These are phyloP conservation scores for Lipophrys pholis DNA, from an alignment of 2,113 vertebrate species.

Conservation along the genomic window DNA sequence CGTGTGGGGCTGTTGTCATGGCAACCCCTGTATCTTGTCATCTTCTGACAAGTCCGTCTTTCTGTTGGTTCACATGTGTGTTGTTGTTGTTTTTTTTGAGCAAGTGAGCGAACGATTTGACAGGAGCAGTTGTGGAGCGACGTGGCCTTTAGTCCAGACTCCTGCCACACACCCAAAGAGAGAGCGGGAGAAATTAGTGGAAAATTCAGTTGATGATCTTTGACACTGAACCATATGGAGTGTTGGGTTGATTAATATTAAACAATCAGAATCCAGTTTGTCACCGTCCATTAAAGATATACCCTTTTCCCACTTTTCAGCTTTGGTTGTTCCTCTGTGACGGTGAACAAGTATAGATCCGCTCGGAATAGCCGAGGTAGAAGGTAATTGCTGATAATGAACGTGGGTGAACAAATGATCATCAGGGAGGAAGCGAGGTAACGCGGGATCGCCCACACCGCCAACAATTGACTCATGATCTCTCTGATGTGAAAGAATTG, in stretches of 20 bases:
- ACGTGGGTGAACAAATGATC: conserved; percentile 25
- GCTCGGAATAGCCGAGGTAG: not conserved
- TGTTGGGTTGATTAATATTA: conserved; percentile 3
- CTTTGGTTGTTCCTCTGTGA: not conserved
- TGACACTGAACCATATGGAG: too few species aligned
- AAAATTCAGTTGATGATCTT: too few species aligned
- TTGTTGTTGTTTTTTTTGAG: conserved; percentile 25
- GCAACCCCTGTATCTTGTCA: conserved; percentile 61
- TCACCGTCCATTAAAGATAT: not conserved
- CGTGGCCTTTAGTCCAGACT: conserved; percentile 19
- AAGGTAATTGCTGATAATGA: not conserved
- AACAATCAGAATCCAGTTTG: not conserved
- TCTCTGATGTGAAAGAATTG: not conserved
- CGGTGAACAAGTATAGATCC: not conserved
- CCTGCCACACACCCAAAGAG: not conserved
- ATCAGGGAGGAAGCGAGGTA: conserved; percentile 21
- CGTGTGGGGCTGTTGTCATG: conserved; percentile 63
- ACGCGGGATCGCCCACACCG: not conserved
- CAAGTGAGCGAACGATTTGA: conserved; percentile 23
- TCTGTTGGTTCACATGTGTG: conserved; percentile 15
- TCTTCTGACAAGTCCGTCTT: conserved; percentile 32
- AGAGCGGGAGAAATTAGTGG: not conserved
- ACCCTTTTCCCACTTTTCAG: not conserved
- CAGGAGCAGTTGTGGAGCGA: conserved; percentile 1
- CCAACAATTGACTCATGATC: conserved; percentile 1